Evolutionary conservation across 2,888 invertebrate species (phyloP), one percentile per base, ranked within the genome.

Genomic region (Notodonta dromedarius): DNA sequence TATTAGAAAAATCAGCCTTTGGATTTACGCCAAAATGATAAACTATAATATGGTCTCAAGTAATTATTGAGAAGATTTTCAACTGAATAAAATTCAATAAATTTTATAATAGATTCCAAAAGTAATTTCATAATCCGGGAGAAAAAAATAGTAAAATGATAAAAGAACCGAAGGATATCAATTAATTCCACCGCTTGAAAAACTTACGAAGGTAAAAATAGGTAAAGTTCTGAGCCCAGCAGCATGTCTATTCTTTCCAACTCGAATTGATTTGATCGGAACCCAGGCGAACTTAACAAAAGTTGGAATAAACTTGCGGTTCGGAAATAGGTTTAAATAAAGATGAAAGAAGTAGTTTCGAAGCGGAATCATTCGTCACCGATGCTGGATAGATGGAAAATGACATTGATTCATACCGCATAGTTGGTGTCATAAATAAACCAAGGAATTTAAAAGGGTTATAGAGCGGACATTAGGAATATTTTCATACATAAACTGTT

Each of bases 231-330:
- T 74, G 75, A 81, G 77, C 78, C 79, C 73, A 74, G 78, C 78
- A 79, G 81, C 79, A 82, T 84, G 84, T 82, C 87, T 84, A 87
- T 90, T 89, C 86, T 86, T 82, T 81, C 78, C 75, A 85, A 88
- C 84, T 84, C 72, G 84, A 89, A 89, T 89, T 88, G 91, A 90
- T 88, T 89, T 85, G 86, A 87, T 89, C 87, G 82, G 84, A 86
- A 87, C 84, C 85, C 82, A 71, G 69, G 70, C 73, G 70, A 88
- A 87, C 80, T 89, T 83, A 61, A 76, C 73, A 72, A 80, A 88
- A 90, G 82, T 90, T 88, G 65, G 74, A 79, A 77, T 82, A 82
- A 88, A 87, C 81, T 86, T 83, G 84, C 68, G 85, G 85, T 79
- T 84, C 79, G 76, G 84, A 86, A 88, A 90, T 89, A 88, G 86